These are phyloP conservation scores for Anodontia alba DNA, from an alignment of 2,888 invertebrate species.

Conservation along the genomic window DNA sequence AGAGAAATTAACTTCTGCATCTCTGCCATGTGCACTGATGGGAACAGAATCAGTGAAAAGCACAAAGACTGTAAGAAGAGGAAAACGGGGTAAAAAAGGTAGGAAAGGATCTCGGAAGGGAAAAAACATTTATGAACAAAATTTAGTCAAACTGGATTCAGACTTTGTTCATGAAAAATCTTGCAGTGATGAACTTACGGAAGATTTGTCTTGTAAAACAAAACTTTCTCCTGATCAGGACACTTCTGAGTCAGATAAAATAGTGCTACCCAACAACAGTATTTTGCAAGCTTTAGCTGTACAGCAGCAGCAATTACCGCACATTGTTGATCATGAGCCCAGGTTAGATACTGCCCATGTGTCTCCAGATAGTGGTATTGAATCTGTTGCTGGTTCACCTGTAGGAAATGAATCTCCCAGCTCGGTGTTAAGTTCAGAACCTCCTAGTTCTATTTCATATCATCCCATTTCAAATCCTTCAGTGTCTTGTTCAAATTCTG, in stretches of 20 bases:
- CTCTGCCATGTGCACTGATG: not conserved
- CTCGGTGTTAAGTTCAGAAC: not conserved
- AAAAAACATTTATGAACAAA: not conserved
- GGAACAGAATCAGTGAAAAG: not conserved
- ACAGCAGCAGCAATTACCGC: not conserved
- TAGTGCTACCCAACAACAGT: not conserved
- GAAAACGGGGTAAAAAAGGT: not conserved
- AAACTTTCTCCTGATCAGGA: not conserved
- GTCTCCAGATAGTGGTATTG: conserved; percentile 10
- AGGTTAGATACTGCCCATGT: conserved; percentile 3
- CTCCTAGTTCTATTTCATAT: not conserved
- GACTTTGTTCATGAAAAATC: not conserved
- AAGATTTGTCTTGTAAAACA: not conserved
- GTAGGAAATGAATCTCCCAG: conserved; percentile 7
- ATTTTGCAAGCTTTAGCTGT: not conserved
- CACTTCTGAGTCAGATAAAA: not conserved
- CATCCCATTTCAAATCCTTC: not conserved
- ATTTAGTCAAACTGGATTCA: not conserved
- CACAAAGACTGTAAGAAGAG: not conserved
- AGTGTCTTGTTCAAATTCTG: not conserved
- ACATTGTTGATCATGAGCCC: not conserved
- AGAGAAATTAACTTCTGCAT: not conserved
- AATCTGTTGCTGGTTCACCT: conserved; percentile 11
- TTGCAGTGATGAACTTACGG: not conserved
- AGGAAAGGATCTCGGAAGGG: not conserved